These are phyloP conservation scores for Cladorhizidae sp. DNA, from an alignment of 37 sponge, comb jelly and placozoan species.

Conservation along the genomic window DNA sequence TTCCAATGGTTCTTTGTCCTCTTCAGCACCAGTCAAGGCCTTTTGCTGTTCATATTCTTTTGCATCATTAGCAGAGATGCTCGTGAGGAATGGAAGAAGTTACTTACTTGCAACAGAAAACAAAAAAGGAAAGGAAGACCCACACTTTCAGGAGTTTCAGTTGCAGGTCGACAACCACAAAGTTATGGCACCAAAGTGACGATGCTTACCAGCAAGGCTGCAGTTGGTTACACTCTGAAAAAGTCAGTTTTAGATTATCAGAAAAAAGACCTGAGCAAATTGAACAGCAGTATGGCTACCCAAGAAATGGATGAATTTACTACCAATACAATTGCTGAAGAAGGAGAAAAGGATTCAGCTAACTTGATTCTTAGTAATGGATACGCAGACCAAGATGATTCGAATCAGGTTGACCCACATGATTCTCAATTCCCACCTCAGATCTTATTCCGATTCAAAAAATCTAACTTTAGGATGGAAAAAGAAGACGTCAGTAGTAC, in stretches of 20 bases:
- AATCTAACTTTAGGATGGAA: background rate
- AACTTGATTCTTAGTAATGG: background rate
- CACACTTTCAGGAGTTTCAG: background rate
- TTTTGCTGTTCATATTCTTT: slow-evolving; percentile 69
- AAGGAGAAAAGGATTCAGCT: background rate
- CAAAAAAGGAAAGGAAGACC: background rate
- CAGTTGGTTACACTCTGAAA: background rate
- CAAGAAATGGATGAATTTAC: background rate
- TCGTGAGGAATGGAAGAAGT: slow-evolving; percentile 49
- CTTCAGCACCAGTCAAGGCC: slow-evolving; percentile 44
- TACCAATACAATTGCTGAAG: background rate
- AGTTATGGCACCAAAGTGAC: background rate
- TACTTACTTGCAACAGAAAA: slow-evolving; percentile 15
- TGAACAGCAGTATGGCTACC: background rate
- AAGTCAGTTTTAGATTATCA: background rate
- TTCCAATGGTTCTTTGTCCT: slow-evolving; percentile 63
- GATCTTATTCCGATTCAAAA: slow-evolving; percentile 4
- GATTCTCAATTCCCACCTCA: slow-evolving; percentile 37
- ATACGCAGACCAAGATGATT: background rate
- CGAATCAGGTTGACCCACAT: background rate
- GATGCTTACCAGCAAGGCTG: background rate
- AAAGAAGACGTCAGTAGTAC: background rate
- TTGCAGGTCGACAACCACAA: background rate
- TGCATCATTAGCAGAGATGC: slow-evolving; percentile 39
- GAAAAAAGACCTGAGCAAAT: background rate